These are phyloP conservation scores for Orthonevra nobilis DNA, from an alignment of 2,888 invertebrate species.

Conservation along the genomic window DNA sequence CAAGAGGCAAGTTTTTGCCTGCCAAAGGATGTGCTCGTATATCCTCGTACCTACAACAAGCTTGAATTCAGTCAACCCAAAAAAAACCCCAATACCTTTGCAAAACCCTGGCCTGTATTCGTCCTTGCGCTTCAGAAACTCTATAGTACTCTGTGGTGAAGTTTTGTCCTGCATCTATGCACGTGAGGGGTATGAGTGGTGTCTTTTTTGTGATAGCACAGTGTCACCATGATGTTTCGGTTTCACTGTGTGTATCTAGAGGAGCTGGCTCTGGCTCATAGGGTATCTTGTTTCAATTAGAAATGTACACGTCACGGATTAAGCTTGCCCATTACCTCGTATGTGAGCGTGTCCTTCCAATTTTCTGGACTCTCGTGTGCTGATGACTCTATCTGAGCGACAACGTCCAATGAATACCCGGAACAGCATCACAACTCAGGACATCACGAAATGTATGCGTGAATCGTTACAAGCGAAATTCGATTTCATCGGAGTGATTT, in stretches of 20 bases:
- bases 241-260: conserved; percentile 20
- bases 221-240: conserved; percentile 5
- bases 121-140: conserved; percentile 18
- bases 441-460: conserved; percentile 9
- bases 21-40: conserved; percentile 3
- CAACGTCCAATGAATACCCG: no score
- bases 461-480: conserved; percentile 33
- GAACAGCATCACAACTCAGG: conserved; percentile 1
- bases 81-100: conserved; percentile 1
- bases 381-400: not conserved
- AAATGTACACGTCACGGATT: conserved; percentile 64
- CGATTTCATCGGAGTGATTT: conserved; percentile 60
- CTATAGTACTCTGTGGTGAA: not conserved
- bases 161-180: conserved; percentile 3
- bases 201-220: conserved; percentile 11
- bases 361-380: not conserved
- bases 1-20: conserved; percentile 60
- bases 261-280: conserved; percentile 53
- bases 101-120: not conserved
- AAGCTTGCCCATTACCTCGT: conserved; percentile 42
- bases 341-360: conserved; percentile 16
- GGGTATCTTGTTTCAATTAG: conserved; percentile 70
- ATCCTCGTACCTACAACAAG: no score
- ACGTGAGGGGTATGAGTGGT: not conserved
- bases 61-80: conserved; percentile 19